Evolutionary conservation across 2,797 vertebrate species (phyloP), one percentile per base, ranked within the genome.

Genomic region (Enteromius fasciolatus): DNA sequence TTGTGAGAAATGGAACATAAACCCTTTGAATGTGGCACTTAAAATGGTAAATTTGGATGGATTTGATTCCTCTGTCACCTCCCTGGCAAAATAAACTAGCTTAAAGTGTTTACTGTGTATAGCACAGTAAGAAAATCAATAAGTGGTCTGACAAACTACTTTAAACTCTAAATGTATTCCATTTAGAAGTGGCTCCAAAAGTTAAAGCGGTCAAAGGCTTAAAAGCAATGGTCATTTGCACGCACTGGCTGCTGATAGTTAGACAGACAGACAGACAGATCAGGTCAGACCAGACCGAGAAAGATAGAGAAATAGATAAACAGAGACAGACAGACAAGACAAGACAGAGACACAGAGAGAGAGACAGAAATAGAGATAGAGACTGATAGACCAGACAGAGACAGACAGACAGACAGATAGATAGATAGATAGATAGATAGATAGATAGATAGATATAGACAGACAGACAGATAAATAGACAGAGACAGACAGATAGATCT

Each of bases 161-260:
- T 77, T 74, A 52, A 74, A 81, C 80, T 52, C 39, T 52, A 15
- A 70, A 57, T 80, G 36, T 2, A 41, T 79, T 57, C 23, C 39
- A 74, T 14, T 50, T 44, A 52, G 10, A 74, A 33, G 41, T 74
- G 17, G 3, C 2, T 79, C 23, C 52, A 78, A 36, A 50, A 36
- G 20, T 8, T 66, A 36, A 31, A 59, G 44, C 3, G 25, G 10
- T 50, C 17, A 5, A 25, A 12, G 23, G 23, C 5, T 12, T 0
- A 0, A 76, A 63, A 76, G 12, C 36, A 54, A n/a, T 59, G 25
- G 18, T n/a, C 4, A 46, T 69, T 39, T 10, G 2, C 8, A 39
- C 31, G 33, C 41, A 33, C 18, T 52, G 28, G 69, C 25, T 73
- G 46, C 12, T 76, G 54, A 5, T 63, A 63, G 72, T 15, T 23